phyloP scores from a whole-genome alignment of 2,797 vertebrate species.

The Trichosurus vulpecula region DNA sequence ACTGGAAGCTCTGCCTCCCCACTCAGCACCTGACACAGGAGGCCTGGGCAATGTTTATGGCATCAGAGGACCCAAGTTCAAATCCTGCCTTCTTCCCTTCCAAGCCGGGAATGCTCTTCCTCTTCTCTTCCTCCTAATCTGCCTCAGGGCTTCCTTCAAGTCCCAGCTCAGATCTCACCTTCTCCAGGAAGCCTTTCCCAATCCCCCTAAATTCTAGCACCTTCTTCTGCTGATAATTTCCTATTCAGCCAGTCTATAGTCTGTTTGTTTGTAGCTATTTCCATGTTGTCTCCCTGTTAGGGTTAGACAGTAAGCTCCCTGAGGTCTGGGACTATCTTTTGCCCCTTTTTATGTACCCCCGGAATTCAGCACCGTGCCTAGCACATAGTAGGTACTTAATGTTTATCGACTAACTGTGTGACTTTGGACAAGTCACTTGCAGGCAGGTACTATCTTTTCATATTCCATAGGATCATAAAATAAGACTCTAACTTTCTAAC shows the following conservation, averaged over 20 bases:
- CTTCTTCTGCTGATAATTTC: background rate
- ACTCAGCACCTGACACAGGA: background rate
- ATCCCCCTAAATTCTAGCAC: background rate
- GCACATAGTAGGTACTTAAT: background rate
- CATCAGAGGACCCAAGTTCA: background rate
- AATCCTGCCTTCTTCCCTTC: background rate
- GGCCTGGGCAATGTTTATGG: background rate
- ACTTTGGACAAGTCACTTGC: background rate
- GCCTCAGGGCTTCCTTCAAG: background rate
- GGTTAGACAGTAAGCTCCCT: background rate
- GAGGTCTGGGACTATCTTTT: background rate
- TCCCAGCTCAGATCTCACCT: background rate
- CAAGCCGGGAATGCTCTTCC: background rate
- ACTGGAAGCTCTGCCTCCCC: background rate
- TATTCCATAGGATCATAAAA: background rate
- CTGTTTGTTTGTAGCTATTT: background rate
- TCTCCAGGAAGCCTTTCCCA: background rate
- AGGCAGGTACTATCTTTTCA: background rate
- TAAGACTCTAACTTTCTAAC: background rate
- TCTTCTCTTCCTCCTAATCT: background rate
- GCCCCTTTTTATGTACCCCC: too few relatives aligned
- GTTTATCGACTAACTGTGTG: too few relatives aligned
- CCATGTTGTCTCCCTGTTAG: background rate
- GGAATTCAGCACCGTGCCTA: background rate
- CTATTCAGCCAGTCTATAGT: background rate